Conservation (phyloP, 2,113 vertebrate genomes). For the Lasiurus borealis region DNA sequence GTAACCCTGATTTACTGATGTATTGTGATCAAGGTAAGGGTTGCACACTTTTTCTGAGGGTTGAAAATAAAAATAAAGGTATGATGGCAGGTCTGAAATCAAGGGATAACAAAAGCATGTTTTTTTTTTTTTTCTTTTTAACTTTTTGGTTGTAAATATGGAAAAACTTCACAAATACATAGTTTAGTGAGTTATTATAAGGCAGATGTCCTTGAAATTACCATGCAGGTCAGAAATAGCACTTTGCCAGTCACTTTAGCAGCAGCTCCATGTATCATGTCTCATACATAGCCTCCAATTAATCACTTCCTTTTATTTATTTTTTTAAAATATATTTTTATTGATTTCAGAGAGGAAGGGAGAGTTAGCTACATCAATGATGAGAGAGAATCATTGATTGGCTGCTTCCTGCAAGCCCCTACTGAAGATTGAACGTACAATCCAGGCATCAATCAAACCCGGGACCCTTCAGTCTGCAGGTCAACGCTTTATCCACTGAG, state of each 20-base stretch:
- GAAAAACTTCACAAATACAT: background rate
- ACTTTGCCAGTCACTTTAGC: background rate
- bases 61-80: slow-evolving; percentile 51
- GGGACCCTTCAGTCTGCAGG: no score
- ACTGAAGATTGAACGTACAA: no score
- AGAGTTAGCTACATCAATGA: no score
- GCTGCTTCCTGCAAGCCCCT: no score
- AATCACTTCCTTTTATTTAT: background rate
- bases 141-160: slow-evolving; percentile 22
- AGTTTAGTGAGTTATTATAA: slow-evolving; percentile 4
- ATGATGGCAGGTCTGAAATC: background rate
- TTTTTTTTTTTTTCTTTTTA: slow-evolving; percentile 45
- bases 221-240: background rate
- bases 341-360: no score
- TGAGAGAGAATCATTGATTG: no score
- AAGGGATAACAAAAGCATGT: background rate
- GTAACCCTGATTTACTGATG: slow-evolving; percentile 89
- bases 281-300: background rate
- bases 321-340: no score
- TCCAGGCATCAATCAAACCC: no score
- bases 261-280: background rate
- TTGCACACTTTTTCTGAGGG: slow-evolving; percentile 42
- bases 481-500: no score
- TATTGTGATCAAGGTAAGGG: slow-evolving; percentile 87
- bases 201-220: background rate